These are phyloP conservation scores for Microcebus griseorufus DNA, from an alignment of 2,113 vertebrate species.

Conservation along the genomic window DNA sequence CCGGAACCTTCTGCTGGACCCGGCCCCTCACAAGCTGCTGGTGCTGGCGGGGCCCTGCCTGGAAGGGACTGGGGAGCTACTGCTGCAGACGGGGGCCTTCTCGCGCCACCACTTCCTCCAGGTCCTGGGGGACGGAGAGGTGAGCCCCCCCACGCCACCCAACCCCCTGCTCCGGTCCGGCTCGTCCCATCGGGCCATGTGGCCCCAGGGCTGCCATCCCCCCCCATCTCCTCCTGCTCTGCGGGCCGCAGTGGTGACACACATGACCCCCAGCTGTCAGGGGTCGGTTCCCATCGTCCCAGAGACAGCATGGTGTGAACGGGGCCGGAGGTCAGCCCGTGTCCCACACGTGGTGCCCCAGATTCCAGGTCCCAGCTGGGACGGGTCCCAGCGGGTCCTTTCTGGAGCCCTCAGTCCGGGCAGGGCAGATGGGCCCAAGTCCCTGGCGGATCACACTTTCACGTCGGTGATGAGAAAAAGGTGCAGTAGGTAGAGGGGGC, in stretches of 20 bases:
- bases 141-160: slow-evolving; percentile 58
- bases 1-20: slow-evolving; percentile 89
- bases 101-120: slow-evolving; percentile 90
- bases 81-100: slow-evolving; percentile 92
- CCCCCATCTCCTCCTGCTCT: not conserved
- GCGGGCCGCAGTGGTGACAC: too few relatives aligned
- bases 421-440: not conserved
- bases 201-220: not conserved
- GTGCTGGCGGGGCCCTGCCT: slow-evolving; percentile 92
- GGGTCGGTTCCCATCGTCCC: not conserved
- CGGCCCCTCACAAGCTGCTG: slow-evolving; percentile 92
- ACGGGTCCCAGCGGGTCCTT: not conserved
- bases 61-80: slow-evolving; percentile 91
- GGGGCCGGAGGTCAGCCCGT: too few relatives aligned
- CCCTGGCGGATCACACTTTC: not conserved
- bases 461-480: not conserved
- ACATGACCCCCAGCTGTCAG: not conserved
- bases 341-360: not conserved
- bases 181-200: rapidly evolving
- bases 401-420: not conserved
- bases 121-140: slow-evolving; percentile 92
- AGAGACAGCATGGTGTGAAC: not conserved
- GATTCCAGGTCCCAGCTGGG: not conserved
- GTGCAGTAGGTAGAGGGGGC: rapidly evolving
- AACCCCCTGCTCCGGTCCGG: not conserved